These are phyloP conservation scores for Fabriciana adippe DNA, from an alignment of 2,888 invertebrate species.

Conservation along the genomic window DNA sequence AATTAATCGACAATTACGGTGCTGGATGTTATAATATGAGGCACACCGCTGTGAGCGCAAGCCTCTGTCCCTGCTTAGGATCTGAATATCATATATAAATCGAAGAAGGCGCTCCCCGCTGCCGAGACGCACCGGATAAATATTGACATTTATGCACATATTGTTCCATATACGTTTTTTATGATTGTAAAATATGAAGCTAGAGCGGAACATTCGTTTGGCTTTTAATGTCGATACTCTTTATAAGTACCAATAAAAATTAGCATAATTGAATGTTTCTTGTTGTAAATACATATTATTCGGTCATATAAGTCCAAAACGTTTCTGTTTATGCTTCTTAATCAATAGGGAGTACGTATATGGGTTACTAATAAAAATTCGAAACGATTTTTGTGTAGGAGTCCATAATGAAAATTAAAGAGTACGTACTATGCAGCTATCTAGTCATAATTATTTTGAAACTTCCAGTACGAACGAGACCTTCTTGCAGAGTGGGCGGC, in stretches of 20 bases:
- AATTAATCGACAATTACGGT: conserved; percentile 81
- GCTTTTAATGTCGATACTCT: conserved; percentile 64
- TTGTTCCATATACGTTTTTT: conserved; percentile 81
- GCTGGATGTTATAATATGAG: conserved; percentile 72
- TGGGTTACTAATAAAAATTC: conserved; percentile 49
- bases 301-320: conserved; percentile 61
- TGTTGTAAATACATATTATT: conserved; percentile 68
- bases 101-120: conserved; percentile 50
- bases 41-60: conserved; percentile 72
- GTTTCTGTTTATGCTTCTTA: conserved; percentile 62
- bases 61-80: conserved; percentile 59
- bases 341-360: conserved; percentile 57
- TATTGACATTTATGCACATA: conserved; percentile 81
- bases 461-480: conserved; percentile 43
- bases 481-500: conserved; percentile 69
- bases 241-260: conserved; percentile 74
- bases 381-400: conserved; percentile 42
- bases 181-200: conserved; percentile 79
- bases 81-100: conserved; percentile 68
- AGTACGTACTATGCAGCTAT: conserved; percentile 22
- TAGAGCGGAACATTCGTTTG: conserved; percentile 64
- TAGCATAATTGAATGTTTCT: conserved; percentile 76
- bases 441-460: conserved; percentile 41
- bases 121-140: conserved; percentile 54
- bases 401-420: conserved; percentile 43